Conservation (phyloP, 2,797 vertebrate species). For the Coilia nasus region DNA sequence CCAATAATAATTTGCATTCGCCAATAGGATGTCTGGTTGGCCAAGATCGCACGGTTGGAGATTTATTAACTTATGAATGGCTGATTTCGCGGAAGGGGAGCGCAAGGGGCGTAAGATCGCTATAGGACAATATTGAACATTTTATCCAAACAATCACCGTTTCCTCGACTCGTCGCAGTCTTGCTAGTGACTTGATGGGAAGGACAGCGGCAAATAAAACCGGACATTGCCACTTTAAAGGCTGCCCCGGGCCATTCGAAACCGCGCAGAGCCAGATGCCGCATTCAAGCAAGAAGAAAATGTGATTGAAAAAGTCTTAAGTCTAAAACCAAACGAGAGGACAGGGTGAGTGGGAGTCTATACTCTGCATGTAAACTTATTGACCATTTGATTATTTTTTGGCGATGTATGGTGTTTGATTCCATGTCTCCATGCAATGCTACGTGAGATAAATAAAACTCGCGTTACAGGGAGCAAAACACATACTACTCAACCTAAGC, state of each 20-base stretch:
- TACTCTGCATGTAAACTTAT: slow-evolving; percentile 44
- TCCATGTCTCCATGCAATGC: background rate
- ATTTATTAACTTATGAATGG: slow-evolving; percentile 28
- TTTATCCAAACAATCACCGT: slow-evolving; percentile 42
- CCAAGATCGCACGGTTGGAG: slow-evolving; percentile 22
- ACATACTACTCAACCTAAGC: background rate
- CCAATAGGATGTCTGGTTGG: slow-evolving; percentile 23
- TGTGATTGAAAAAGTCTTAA: slow-evolving; percentile 65
- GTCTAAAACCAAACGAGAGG: slow-evolving; percentile 50
- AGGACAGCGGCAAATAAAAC: slow-evolving; percentile 56
- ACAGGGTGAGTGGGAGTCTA: slow-evolving; percentile 68
- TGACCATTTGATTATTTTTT: background rate
- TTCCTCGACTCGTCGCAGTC: slow-evolving; percentile 44
- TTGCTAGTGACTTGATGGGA: slow-evolving; percentile 54
- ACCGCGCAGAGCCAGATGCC: slow-evolving; percentile 62
- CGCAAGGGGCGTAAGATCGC: slow-evolving; percentile 11
- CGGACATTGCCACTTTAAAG: slow-evolving; percentile 64
- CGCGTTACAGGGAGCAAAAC: background rate
- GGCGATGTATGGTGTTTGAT: background rate
- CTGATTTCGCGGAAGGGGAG: slow-evolving; percentile 26
- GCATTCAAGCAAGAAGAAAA: slow-evolving; percentile 57
- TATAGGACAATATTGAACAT: slow-evolving; percentile 32
- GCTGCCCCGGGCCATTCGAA: slow-evolving; percentile 62
- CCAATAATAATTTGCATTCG: slow-evolving; percentile 26
- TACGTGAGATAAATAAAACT: background rate